These are phyloP conservation scores for Tetrax tetrax DNA, from an alignment of 2,113 vertebrate species.

Conservation along the genomic window DNA sequence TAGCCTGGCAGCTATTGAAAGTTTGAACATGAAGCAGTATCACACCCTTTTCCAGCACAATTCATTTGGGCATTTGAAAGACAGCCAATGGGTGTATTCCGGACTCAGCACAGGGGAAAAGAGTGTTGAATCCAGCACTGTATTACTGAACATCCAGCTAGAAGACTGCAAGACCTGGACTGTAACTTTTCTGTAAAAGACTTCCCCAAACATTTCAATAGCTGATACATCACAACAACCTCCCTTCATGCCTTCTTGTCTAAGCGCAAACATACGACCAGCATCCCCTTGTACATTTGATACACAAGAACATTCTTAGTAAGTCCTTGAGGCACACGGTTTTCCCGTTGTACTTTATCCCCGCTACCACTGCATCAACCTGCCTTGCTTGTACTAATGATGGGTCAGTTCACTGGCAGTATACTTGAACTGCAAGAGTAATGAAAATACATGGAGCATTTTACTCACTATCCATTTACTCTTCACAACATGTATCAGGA, in stretches of 20 bases:
- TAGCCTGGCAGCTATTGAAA: not conserved
- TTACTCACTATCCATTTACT: not conserved
- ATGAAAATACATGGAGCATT: not conserved
- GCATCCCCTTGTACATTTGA: not conserved
- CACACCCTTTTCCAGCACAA: not conserved
- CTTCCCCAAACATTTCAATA: not conserved
- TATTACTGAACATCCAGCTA: rapidly evolving
- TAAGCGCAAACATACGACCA: not conserved
- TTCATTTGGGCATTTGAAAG: not conserved
- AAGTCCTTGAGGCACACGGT: not conserved
- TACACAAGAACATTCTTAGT: not conserved
- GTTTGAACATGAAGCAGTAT: not conserved
- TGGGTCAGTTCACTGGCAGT: not conserved
- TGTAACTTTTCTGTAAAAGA: not conserved
- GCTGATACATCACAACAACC: not conserved
- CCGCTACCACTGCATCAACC: not conserved
- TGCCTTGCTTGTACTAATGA: not conserved
- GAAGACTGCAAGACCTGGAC: not conserved
- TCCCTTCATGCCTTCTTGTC: not conserved
- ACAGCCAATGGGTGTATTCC: not conserved
- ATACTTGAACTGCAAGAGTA: not conserved
- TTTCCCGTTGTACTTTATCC: not conserved
- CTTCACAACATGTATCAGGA: not conserved
- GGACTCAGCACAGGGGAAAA: not conserved
- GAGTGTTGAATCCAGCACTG: rapidly evolving